Base-by-base conservation (phyloP, 2,888 invertebrate species). In the Melangyna quadrimaculata region DNA sequence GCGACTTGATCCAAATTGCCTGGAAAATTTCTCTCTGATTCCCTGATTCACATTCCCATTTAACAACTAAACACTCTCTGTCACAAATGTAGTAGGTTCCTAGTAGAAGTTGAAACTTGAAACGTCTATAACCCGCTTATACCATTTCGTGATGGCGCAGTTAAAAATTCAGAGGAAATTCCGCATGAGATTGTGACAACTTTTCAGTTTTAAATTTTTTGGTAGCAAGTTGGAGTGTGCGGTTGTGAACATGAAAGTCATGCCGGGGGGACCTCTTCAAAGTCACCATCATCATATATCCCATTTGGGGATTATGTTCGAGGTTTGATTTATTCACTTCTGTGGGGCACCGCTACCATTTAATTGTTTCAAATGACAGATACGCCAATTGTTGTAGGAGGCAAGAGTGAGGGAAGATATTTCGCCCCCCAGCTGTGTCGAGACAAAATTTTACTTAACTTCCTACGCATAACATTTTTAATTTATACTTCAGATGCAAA, bases 281-380 rank as follows among this genome's bases (percentile, higher is more conserved):
- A 59, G 19, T 19, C 59, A 14, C 4, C 59, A 59, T n/a, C n/a
- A n/a, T n/a, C n/a, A n/a, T n/a, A n/a, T n/a, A n/a, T 1, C 35
- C 14, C 8, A 3, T 22, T 37, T 59, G 59, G 14, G 3, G 8
- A 8, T 22, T 19, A n/a, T n/a, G n/a, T 32, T 19, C 2, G 48
- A 14, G 5, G 24, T 24, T 51, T 51, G 51, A 27, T 51, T 51
- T 51, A 51, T 51, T 51, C n/a, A 27, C 51, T 59, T 37, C 1
- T 59, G 32, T 17, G 32, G 14, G 24, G 29, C 55, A 55, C 10
- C 10, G 17, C 32, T 17, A 32, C 4, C 5, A 55, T 55, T 10
- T 29, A 55, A 55, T 59, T 59, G 37, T 37, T 59, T 59, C 14
- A 59, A 35, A 59, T 59, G 55, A 55, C 19, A 55, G 19, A 27